These are phyloP conservation scores for Coilia nasus DNA, from an alignment of 2,797 vertebrate species.

Conservation along the genomic window DNA sequence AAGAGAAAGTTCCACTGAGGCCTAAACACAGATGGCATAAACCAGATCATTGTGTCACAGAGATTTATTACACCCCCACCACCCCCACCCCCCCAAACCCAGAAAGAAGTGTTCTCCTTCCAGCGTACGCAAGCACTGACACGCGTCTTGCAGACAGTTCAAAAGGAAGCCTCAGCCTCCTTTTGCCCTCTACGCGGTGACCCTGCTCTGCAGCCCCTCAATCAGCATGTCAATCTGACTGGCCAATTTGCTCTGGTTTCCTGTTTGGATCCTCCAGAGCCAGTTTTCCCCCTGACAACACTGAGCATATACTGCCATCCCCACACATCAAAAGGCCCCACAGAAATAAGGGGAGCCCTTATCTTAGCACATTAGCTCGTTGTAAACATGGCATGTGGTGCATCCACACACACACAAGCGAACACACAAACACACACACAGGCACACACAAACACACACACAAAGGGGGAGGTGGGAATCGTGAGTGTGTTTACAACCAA, in stretches of 20 bases:
- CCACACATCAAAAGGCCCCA: conserved; percentile 29
- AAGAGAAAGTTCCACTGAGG: not conserved
- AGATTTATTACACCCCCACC: not conserved
- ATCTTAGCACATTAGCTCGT: conserved; percentile 28
- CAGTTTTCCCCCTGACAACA: conserved; percentile 23
- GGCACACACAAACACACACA: not conserved
- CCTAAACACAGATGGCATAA: conserved; percentile 16
- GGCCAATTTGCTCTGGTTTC: conserved; percentile 36
- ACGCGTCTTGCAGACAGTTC: conserved; percentile 22
- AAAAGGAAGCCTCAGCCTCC: not conserved
- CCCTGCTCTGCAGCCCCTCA: conserved; percentile 16
- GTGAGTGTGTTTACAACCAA: not conserved
- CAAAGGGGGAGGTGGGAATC: not conserved
- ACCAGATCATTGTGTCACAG: not conserved
- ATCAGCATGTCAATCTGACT: conserved; percentile 36
- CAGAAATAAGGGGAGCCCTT: not conserved
- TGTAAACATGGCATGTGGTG: conserved; percentile 14
- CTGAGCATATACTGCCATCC: not conserved
- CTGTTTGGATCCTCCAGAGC: conserved; percentile 29
- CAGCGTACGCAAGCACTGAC: not conserved
- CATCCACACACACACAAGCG: not conserved
- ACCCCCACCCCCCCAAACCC: not conserved
- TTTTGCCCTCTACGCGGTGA: not conserved
- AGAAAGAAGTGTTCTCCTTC: not conserved
- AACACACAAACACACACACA: not conserved